Conservation (phyloP, 2,888 invertebrate genomes). For the Cheilosia vernalis region DNA sequence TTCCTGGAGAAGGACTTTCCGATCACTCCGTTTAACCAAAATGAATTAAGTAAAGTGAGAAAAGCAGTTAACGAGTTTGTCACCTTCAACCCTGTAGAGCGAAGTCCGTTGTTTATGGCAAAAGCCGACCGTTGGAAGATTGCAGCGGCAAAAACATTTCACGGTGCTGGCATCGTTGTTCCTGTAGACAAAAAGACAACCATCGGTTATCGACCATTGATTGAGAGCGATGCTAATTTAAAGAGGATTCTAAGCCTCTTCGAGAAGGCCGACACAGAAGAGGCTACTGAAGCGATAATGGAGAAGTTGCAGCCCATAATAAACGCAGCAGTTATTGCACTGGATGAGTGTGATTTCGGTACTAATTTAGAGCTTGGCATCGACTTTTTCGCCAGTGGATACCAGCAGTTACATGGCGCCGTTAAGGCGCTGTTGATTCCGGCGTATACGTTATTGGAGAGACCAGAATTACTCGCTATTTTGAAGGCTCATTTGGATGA, state of each 20-base stretch:
- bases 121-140: slow-evolving; percentile 87
- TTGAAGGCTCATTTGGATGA: slow-evolving; percentile 89
- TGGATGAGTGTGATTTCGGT: slow-evolving; percentile 98
- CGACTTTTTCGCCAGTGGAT: slow-evolving; percentile 91
- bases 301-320: slow-evolving; percentile 91
- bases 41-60: slow-evolving; percentile 86
- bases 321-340: slow-evolving; percentile 88
- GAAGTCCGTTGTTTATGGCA: slow-evolving; percentile 84
- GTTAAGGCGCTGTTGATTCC: slow-evolving; percentile 87
- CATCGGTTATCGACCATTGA: slow-evolving; percentile 91
- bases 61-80: slow-evolving; percentile 87
- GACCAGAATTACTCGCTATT: slow-evolving; percentile 90
- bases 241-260: slow-evolving; percentile 88
- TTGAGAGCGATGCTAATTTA: slow-evolving; percentile 88
- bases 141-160: slow-evolving; percentile 89
- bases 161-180: slow-evolving; percentile 93
- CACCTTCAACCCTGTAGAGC: slow-evolving; percentile 85
- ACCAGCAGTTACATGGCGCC: slow-evolving; percentile 87
- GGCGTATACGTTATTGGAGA: slow-evolving; percentile 90
- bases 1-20: slow-evolving; percentile 80
- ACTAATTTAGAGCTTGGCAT: slow-evolving; percentile 95
- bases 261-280: slow-evolving; percentile 82
- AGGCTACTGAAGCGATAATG: slow-evolving; percentile 86
- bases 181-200: slow-evolving; percentile 92
- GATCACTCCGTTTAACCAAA: slow-evolving; percentile 86